These are phyloP conservation scores for Rhingia rostrata DNA, from an alignment of 2,888 invertebrate genomes.

Conservation along the genomic window DNA sequence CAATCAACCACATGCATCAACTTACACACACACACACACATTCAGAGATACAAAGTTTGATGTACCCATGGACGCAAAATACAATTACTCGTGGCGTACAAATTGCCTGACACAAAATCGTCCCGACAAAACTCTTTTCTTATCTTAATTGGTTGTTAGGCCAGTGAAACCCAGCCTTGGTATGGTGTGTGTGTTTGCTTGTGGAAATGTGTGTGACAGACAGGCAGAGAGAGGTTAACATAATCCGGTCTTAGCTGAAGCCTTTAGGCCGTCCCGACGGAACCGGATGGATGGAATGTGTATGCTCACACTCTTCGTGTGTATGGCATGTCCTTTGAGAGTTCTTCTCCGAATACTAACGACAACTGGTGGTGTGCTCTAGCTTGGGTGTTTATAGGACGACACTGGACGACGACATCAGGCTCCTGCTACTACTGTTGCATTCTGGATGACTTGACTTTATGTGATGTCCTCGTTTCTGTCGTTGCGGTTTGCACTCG, in stretches of 20 bases:
- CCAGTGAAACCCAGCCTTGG: constrained; percentile 19
- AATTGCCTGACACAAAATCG: constrained; percentile 74
- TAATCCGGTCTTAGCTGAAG: constrained; percentile 67
- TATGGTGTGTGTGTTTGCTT: not conserved
- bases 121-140: constrained; percentile 74
- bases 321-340: constrained; percentile 25
- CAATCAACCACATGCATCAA: constrained; percentile 67
- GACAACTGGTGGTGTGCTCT: not conserved
- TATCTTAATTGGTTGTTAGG: constrained; percentile 74
- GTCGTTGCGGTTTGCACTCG: constrained; percentile 53
- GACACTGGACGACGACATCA: constrained; percentile 47
- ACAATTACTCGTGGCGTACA: constrained; percentile 71
- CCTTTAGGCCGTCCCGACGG: constrained; percentile 59
- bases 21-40: not conserved
- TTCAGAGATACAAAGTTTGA: constrained; percentile 6
- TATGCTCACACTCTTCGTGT: constrained; percentile 4
- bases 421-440: constrained; percentile 53
- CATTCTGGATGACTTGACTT: constrained; percentile 66
- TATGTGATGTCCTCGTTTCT: constrained; percentile 38
- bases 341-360: not conserved
- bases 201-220: constrained; percentile 25
- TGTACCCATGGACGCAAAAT: constrained; percentile 23
- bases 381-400: constrained; percentile 42
- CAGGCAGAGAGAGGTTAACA: constrained; percentile 61
- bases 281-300: constrained; percentile 58